phyloP scores from a whole-genome alignment of 2,797 vertebrate species.

The Pseudotriccus pelzelni region DNA sequence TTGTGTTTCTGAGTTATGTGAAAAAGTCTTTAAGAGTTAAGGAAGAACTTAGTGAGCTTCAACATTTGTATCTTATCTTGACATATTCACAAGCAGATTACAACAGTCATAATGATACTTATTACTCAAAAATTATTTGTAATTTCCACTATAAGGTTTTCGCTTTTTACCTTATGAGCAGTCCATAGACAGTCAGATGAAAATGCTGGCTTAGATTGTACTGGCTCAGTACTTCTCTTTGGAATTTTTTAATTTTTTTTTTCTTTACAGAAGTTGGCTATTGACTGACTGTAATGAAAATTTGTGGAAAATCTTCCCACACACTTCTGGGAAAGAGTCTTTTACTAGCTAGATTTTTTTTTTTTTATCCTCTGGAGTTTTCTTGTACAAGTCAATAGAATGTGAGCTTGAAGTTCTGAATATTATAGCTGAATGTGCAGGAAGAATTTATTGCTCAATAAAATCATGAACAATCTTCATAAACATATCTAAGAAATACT shows the following conservation, averaged over 20 bases:
- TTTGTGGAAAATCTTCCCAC: not conserved
- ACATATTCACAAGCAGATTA: not conserved
- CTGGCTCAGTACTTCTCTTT: not conserved
- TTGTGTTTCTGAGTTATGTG: not conserved
- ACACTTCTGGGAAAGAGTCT: not conserved
- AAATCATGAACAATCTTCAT: not conserved
- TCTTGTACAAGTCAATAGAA: not conserved
- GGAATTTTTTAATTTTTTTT: not conserved
- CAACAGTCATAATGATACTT: not conserved
- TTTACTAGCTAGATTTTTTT: not conserved
- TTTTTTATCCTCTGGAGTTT: not conserved
- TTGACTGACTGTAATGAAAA: not conserved
- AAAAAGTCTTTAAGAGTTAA: not conserved
- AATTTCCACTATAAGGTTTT: not conserved
- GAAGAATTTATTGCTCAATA: not conserved
- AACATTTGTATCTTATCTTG: too few relatives aligned
- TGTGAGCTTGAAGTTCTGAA: not conserved
- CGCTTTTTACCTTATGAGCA: not conserved
- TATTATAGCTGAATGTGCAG: not conserved
- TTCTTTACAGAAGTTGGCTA: not conserved
- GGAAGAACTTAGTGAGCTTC: not conserved
- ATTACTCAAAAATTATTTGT: not conserved
- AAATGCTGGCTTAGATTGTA: not conserved
- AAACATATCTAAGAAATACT: not conserved
- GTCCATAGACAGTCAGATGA: not conserved